Evolutionary conservation across 2,888 invertebrate genomes (phyloP).

Genomic region (Amphipyra berbera): DNA sequence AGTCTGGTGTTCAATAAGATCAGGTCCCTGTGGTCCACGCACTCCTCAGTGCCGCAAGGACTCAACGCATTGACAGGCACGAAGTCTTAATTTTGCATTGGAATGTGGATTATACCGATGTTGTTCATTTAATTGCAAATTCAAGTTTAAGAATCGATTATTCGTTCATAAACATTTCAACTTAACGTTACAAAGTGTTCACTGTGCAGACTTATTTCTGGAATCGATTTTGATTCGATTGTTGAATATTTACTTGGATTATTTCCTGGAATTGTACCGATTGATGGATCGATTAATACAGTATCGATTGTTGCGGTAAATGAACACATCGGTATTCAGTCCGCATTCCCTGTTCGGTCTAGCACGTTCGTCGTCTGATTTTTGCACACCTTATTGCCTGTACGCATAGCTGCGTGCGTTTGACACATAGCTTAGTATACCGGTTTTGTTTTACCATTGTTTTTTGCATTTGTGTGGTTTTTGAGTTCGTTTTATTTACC

Average conservation of each 20-base stretch:
- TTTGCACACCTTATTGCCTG: conserved; percentile 86
- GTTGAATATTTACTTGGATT: conserved; percentile 15
- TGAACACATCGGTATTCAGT: conserved; percentile 75
- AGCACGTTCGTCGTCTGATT: conserved; percentile 75
- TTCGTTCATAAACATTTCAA: conserved; percentile 36
- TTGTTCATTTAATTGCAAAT: conserved; percentile 60
- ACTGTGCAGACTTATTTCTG: conserved; percentile 27
- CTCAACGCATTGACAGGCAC: conserved; percentile 94
- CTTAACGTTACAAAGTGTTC: conserved; percentile 17
- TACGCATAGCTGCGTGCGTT: conserved; percentile 75
- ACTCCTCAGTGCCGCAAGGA: conserved; percentile 93
- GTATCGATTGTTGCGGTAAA: conserved; percentile 63
- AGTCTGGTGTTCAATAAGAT: conserved; percentile 96
- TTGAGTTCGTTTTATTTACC: conserved; percentile 56
- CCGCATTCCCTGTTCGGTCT: conserved; percentile 80
- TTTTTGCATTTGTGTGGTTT: conserved; percentile 72
- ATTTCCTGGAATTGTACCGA: conserved; percentile 35
- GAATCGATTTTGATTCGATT: conserved; percentile 36
- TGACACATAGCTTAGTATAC: conserved; percentile 77
- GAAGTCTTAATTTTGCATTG: conserved; percentile 74
- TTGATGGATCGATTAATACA: conserved; percentile 58
- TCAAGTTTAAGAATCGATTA: conserved; percentile 45
- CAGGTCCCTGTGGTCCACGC: conserved; percentile 95
- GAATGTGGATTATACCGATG: conserved; percentile 75
- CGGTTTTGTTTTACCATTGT: conserved; percentile 68